These are phyloP conservation scores for Hypotaenidia okinawae DNA, from an alignment of 2,797 vertebrate genomes.

Conservation along the genomic window DNA sequence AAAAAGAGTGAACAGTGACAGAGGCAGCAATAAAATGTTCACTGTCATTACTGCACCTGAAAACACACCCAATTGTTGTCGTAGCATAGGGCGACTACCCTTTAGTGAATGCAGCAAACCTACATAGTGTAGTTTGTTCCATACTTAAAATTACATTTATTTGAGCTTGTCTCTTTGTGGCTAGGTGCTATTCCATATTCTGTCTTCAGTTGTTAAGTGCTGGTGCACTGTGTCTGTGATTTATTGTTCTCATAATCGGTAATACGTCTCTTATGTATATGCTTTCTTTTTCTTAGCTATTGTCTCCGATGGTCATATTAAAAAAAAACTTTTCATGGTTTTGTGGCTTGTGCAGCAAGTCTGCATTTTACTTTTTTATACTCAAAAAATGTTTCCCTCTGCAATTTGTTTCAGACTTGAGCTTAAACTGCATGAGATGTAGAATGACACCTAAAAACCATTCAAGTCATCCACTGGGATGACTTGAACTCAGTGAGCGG, in stretches of 20 bases:
- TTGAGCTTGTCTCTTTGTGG: constrained; percentile 44
- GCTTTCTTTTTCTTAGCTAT: constrained; percentile 59
- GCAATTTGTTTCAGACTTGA: constrained; percentile 34
- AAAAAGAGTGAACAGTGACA: background rate
- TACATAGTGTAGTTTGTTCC: background rate
- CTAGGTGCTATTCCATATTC: constrained; percentile 47
- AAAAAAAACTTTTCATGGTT: constrained; percentile 68
- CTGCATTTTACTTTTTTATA: constrained; percentile 53
- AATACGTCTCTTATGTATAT: constrained; percentile 72
- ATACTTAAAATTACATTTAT: constrained; percentile 54
- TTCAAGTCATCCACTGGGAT: background rate
- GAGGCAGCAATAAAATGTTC: background rate
- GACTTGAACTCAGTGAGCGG: background rate
- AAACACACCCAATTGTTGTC: background rate
- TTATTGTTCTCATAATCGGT: constrained; percentile 78
- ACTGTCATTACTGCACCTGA: background rate
- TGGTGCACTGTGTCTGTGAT: constrained; percentile 63
- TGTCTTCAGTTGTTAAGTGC: constrained; percentile 67
- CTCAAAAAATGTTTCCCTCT: constrained; percentile 51
- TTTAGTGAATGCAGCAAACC: background rate
- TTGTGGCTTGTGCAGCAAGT: constrained; percentile 46
- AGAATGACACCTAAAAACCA: constrained; percentile 22
- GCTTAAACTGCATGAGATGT: constrained; percentile 39
- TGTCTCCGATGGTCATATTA: constrained; percentile 72
- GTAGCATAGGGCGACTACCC: background rate